A percentile compares a stretch with the other conserved stretches of the same genome.
Conservation (phyloP, 2,113 vertebrate species). For the Orthonyx spaldingii region DNA sequence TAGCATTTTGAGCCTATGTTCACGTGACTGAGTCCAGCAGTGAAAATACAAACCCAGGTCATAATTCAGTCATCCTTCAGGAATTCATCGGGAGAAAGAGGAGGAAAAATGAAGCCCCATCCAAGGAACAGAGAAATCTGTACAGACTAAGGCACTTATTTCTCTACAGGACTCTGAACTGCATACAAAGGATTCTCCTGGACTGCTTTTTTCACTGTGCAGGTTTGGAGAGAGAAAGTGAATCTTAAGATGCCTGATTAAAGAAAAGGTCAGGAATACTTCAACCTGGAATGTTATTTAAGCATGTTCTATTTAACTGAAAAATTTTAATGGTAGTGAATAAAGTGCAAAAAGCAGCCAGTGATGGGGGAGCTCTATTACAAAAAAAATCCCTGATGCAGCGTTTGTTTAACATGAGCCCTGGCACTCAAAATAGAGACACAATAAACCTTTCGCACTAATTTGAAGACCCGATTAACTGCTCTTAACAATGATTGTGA, state of each 20-base stretch:
- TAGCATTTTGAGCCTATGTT: neutral
- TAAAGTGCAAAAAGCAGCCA: neutral
- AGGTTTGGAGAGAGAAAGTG: neutral
- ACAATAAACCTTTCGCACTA: neutral
- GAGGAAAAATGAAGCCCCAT: neutral
- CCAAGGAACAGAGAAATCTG: neutral
- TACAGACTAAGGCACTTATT: neutral
- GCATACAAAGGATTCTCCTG: neutral
- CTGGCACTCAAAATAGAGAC: neutral
- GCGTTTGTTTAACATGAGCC: neutral
- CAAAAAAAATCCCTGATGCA: neutral
- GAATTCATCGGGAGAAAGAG: neutral
- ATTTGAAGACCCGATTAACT: constrained; percentile 1
- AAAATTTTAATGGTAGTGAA: neutral
- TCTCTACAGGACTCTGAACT: neutral
- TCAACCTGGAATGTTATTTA: neutral
- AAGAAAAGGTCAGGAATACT: neutral
- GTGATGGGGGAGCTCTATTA: neutral
- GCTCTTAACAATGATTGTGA: neutral
- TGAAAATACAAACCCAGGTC: neutral
- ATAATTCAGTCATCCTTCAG: neutral
- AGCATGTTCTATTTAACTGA: neutral
- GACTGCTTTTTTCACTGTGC: neutral
- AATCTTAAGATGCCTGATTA: neutral
- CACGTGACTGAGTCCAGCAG: neutral